Base-by-base conservation (phyloP, 2,888 invertebrate genomes). In the Mythimna loreyi region DNA sequence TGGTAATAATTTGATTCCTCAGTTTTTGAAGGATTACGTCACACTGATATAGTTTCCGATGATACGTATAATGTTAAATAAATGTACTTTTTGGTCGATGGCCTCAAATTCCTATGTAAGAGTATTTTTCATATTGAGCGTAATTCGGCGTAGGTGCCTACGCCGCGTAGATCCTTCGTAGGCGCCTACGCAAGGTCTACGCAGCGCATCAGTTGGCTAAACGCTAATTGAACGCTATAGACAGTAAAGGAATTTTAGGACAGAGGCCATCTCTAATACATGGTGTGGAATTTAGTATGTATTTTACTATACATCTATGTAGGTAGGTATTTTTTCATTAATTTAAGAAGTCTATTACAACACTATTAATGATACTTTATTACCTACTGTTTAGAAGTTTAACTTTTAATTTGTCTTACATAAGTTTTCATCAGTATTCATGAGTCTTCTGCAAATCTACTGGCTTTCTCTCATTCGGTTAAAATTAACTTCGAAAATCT, bases 341-440 rank as follows among this genome's bases (percentile, higher is more conserved):
- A 30, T 58, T n/a, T 33, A 6, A 30, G 5, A 36, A 45, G n/a
- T 30, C 47, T 16, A 53, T 53, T 55, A 60, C 28, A 43, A 13
- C 11, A 33, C 25, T 43, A 23, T 23, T 33, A 49, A 43, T 49
- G 30, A 45, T 30, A 2, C 16, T 47, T 64, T 64, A 64, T 59
- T 56, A 70, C 25, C 28, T 28, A 19, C 28, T 16, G 23, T 52
- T 57, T 49, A 30, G 30, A 28, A 53, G 36, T 53, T 55, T 64
- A 53, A 21, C 19, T 56, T 28, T 52, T 52, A 60, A 80, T 70
- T 52, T 23, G 23, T 7, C 28, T 71, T 80, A 75, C 56, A 55
- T 64, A 61, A 73, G 45, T 66, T 62, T 80, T 64, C 40, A 72
- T 77, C 36, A 71, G 56, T 59, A 81, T 71, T 73, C 61, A 71